A percentile compares a stretch with the other conserved stretches of the same genome.
Conservation (phyloP, 2,888 invertebrate genomes). For the Amphiduros pacificus region DNA sequence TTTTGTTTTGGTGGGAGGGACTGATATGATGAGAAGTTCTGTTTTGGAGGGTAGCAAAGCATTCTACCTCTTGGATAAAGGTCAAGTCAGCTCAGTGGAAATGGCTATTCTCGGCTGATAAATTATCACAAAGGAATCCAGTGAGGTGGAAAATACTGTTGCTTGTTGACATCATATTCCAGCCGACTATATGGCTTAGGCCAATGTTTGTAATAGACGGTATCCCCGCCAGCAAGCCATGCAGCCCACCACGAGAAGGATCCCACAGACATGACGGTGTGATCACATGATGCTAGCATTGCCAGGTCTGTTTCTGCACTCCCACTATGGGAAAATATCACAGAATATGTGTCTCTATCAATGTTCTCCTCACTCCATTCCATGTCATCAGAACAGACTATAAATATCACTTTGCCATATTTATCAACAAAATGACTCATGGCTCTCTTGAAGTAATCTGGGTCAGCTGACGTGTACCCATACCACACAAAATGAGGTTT, state of each 20-base stretch:
- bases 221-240: constrained; percentile 51
- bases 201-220: constrained; percentile 56
- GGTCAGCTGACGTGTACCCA: constrained; percentile 54
- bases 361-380: constrained; percentile 46
- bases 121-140: constrained; percentile 47
- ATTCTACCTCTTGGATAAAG: too few relatives aligned
- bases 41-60: too few relatives aligned
- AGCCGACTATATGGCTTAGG: constrained; percentile 49
- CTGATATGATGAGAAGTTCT: too few relatives aligned
- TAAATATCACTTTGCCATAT: constrained; percentile 42
- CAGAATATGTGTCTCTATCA: constrained; percentile 25
- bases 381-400: constrained; percentile 57
- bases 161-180: constrained; percentile 46
- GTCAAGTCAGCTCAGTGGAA: too few relatives aligned
- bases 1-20: too few relatives aligned
- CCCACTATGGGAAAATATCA: constrained; percentile 33
- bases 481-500: constrained; percentile 43
- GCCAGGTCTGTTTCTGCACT: constrained; percentile 54
- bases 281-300: constrained; percentile 49
- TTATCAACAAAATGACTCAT: constrained; percentile 44
- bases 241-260: constrained; percentile 61
- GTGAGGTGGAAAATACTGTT: constrained; percentile 53
- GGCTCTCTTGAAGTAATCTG: constrained; percentile 48
- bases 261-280: constrained; percentile 54
- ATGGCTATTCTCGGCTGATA: too few relatives aligned